phyloP scores from a whole-genome alignment of 2,113 vertebrate genomes.

The Pygathrix nemaeus region DNA sequence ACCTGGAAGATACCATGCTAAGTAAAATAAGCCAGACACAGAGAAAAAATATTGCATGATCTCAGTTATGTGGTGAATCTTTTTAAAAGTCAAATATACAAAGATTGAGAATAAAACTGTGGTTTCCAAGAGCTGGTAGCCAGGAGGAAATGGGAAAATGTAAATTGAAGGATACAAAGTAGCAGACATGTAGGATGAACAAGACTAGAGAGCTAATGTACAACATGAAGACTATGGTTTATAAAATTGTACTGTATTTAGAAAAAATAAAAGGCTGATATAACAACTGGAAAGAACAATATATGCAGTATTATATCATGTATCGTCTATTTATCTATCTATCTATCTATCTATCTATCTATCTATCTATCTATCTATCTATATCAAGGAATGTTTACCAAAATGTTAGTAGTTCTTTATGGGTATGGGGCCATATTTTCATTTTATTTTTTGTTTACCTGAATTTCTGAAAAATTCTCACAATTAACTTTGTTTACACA shows the following conservation, averaged over 20 bases:
- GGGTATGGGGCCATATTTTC: background rate
- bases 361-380: background rate
- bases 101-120: background rate
- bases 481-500: background rate
- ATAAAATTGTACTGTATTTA: background rate
- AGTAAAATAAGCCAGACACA: background rate
- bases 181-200: background rate
- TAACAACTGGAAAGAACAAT: background rate
- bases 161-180: background rate
- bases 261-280: background rate
- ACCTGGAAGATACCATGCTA: background rate
- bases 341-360: background rate
- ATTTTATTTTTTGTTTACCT: background rate
- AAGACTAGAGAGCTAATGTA: background rate
- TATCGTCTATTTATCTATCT: background rate
- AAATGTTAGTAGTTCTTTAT: background rate
- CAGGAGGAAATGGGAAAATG: background rate
- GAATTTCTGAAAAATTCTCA: background rate
- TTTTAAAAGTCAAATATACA: background rate
- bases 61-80: background rate
- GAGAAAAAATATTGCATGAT: background rate
- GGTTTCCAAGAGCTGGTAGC: background rate
- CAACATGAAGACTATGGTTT: background rate
- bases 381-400: background rate
- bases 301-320: background rate